Evolutionary conservation across 2,888 invertebrate genomes (phyloP).

Genomic region (Microchrysa polita): DNA sequence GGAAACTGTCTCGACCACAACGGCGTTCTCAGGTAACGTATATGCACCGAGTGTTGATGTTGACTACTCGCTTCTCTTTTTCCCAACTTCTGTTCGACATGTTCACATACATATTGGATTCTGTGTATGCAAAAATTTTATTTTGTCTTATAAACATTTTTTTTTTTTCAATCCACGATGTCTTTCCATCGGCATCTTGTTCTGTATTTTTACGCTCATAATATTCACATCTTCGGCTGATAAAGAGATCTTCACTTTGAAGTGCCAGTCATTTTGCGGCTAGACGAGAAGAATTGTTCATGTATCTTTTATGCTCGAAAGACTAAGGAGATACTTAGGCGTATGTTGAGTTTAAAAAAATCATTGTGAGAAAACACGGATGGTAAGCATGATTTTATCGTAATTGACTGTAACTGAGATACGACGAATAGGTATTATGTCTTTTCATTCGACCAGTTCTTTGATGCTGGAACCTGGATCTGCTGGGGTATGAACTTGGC

Average conservation of each 20-base stretch:
- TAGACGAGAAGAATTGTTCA: constrained; percentile 21
- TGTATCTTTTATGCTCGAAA: background rate
- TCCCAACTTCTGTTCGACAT: constrained; percentile 1
- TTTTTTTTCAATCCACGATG: background rate
- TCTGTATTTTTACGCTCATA: background rate
- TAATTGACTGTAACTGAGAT: constrained; percentile 35
- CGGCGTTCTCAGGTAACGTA: constrained; percentile 51
- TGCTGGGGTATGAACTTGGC: background rate
- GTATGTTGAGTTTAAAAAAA: background rate
- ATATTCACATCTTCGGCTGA: background rate
- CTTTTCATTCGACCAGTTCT: background rate
- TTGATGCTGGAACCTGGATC: background rate
- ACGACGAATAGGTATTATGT: background rate
- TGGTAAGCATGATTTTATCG: constrained; percentile 25
- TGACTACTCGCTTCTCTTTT: background rate
- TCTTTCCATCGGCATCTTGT: background rate
- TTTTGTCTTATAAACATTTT: background rate
- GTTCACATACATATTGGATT: background rate
- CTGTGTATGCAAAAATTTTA: background rate
- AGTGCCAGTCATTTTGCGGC: constrained; percentile 17
- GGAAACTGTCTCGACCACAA: constrained; percentile 63
- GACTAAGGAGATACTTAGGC: background rate
- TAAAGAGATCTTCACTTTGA: constrained; percentile 10
- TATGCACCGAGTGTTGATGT: background rate
- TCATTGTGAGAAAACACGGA: constrained; percentile 28